phyloP scores from a whole-genome alignment of 2,113 vertebrate genomes.

The Leptobrachium leishanense region DNA sequence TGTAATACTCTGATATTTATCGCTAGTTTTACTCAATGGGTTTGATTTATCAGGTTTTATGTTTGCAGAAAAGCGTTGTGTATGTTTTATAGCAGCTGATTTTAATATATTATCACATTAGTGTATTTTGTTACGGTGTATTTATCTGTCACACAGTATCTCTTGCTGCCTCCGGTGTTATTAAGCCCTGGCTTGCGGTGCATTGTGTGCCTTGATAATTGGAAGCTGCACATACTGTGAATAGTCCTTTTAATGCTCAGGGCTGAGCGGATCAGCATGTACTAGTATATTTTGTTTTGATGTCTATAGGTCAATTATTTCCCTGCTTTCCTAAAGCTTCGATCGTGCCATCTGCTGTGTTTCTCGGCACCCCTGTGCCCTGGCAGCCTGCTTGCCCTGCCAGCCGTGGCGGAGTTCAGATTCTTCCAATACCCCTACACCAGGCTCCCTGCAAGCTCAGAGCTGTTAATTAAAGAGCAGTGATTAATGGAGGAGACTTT shows the following conservation, averaged over 20 bases:
- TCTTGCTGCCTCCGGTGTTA: no score
- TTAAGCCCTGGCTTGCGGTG: not conserved
- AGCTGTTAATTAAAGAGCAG: constrained; percentile 48
- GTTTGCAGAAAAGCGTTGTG: no score
- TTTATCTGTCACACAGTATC: no score
- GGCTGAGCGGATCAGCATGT: not conserved
- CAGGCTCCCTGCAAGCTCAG: constrained; percentile 36
- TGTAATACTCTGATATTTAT: no score
- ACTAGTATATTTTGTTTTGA: not conserved
- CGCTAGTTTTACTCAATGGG: no score
- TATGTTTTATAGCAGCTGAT: no score
- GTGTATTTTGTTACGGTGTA: no score
- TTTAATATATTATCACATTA: no score
- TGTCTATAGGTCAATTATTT: constrained; percentile 31
- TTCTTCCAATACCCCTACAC: constrained; percentile 35
- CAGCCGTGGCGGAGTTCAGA: constrained; percentile 46
- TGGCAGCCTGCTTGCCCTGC: constrained; percentile 36
- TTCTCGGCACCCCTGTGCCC: constrained; percentile 34
- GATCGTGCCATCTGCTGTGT: constrained; percentile 39
- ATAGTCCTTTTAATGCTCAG: not conserved
- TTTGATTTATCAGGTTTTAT: no score
- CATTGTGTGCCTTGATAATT: not conserved
- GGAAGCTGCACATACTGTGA: not conserved
- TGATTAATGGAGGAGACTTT: constrained; percentile 37
- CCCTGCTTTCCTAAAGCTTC: constrained; percentile 21